These are phyloP conservation scores for Microtus montanus DNA, from an alignment of 2,113 vertebrate genomes.

Conservation along the genomic window DNA sequence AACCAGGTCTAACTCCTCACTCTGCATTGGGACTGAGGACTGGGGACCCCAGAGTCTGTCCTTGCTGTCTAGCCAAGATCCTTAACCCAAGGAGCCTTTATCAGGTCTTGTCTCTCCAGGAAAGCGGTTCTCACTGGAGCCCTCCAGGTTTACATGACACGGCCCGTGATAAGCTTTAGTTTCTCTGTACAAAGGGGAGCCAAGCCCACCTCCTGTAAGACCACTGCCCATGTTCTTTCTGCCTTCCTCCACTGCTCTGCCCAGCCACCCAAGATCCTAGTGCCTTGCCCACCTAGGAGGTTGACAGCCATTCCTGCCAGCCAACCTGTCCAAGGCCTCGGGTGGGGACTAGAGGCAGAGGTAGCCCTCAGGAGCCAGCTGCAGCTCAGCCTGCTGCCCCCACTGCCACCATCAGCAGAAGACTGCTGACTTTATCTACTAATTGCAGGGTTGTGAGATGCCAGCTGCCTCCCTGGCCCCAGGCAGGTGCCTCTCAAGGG, in stretches of 20 bases:
- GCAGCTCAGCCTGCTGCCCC: not conserved
- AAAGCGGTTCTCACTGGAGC: not conserved
- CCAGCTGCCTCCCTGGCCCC: conserved; percentile 74
- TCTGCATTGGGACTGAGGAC: not conserved
- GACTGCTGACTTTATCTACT: conserved; percentile 55
- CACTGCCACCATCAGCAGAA: not conserved
- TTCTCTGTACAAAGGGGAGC: not conserved
- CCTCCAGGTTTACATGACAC: not conserved
- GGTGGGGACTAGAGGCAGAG: not conserved
- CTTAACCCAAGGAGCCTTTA: not conserved
- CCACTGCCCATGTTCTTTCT: not conserved
- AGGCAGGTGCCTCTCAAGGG: conserved; percentile 23
- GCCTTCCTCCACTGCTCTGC: not conserved
- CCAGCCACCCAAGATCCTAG: not conserved
- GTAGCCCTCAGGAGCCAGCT: conserved; percentile 43
- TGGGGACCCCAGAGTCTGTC: not conserved
- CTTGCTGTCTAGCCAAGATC: not conserved
- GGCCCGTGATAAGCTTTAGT: not conserved
- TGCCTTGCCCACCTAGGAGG: not conserved
- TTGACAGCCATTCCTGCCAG: not conserved
- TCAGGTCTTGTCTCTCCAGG: not conserved
- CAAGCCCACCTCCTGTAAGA: not conserved
- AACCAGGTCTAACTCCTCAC: not conserved
- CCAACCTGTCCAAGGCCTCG: not conserved
- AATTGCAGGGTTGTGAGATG: conserved; percentile 75